Conservation (phyloP, 2,888 invertebrate species). For the Zootermopsis nevadensis region DNA sequence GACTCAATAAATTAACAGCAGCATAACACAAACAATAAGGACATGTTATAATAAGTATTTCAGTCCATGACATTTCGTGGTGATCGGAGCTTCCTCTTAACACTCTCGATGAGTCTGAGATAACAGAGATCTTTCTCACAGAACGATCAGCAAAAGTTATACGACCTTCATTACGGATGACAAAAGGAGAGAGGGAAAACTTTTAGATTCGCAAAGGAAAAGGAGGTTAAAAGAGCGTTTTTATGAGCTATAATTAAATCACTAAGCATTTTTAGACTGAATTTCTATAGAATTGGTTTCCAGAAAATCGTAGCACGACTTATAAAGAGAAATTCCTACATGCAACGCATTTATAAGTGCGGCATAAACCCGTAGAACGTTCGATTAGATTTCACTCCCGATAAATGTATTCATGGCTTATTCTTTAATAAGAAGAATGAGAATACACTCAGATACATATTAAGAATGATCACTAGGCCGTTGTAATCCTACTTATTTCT, state of each 20-base stretch:
- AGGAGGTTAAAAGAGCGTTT: neutral
- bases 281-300: constrained; percentile 20
- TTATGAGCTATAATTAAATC: constrained; percentile 36
- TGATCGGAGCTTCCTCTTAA: neutral
- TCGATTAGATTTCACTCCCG: neutral
- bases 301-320: constrained; percentile 13
- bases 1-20: too few species aligned
- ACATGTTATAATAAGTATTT: neutral
- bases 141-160: neutral
- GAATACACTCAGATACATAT: neutral
- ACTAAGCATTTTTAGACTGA: constrained; percentile 31
- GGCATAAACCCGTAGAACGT: neutral
- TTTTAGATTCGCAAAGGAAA: neutral
- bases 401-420: neutral
- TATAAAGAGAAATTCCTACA: constrained; percentile 12
- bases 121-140: constrained; percentile 2
- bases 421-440: constrained; percentile 2
- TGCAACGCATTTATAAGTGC: neutral
- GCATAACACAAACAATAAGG: too few species aligned
- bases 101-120: neutral
- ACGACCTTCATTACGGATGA: neutral
- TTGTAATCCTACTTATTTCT: neutral
- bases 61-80: neutral
- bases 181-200: neutral
- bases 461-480: neutral